These are phyloP conservation scores for Parnassius mnemosyne DNA, from an alignment of 2,888 invertebrate species.

Conservation along the genomic window DNA sequence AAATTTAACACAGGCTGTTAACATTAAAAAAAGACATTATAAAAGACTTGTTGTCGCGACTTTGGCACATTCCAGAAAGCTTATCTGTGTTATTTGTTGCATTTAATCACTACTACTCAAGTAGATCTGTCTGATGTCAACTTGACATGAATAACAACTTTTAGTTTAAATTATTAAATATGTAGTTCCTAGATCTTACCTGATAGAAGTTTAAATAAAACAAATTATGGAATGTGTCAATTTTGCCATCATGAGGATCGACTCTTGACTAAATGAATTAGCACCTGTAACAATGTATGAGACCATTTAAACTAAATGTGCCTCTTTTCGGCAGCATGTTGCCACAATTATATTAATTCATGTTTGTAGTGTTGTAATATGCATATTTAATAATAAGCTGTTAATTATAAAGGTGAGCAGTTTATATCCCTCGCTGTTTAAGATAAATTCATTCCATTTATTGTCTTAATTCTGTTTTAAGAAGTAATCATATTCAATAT, in stretches of 20 bases:
- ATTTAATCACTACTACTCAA: background rate
- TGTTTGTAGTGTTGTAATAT: slow-evolving; percentile 8
- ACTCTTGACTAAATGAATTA: background rate
- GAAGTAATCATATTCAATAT: slow-evolving; percentile 30
- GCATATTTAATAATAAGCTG: slow-evolving; percentile 7
- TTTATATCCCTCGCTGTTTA: background rate
- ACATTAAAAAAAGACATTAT: background rate
- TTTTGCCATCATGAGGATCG: background rate
- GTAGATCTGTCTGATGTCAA: slow-evolving; percentile 1
- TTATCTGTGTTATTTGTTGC: background rate
- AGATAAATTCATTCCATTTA: slow-evolving; percentile 24
- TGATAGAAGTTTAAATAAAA: slow-evolving; percentile 11
- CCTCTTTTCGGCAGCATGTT: slow-evolving; percentile 2
- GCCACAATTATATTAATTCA: slow-evolving; percentile 2
- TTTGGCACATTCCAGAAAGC: slow-evolving; percentile 4
- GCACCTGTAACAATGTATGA: slow-evolving; percentile 5
- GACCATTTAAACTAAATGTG: slow-evolving; percentile 12
- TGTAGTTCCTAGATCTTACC: slow-evolving; percentile 25
- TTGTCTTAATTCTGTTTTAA: slow-evolving; percentile 19
- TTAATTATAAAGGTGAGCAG: background rate
- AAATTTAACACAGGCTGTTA: slow-evolving; percentile 1
- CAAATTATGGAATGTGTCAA: slow-evolving; percentile 14
- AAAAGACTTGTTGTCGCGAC: background rate
- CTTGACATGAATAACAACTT: background rate
- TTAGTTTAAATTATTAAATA: slow-evolving; percentile 11